Evolutionary conservation across 2,797 vertebrate genomes (phyloP).

Genomic region (Hirundo rustica): DNA sequence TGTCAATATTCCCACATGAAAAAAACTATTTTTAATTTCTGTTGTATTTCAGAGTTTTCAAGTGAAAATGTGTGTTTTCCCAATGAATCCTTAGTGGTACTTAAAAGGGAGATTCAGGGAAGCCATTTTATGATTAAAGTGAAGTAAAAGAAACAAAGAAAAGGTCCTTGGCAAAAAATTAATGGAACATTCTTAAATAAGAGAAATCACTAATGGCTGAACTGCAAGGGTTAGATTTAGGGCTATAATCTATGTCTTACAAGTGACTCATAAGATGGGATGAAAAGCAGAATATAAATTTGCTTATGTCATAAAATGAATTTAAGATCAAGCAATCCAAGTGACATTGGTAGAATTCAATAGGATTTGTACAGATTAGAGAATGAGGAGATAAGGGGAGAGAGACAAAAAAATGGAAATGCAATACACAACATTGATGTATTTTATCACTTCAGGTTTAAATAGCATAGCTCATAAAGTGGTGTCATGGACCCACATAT

Average conservation of each 20-base stretch:
- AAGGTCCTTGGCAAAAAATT: background rate
- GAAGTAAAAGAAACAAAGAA: background rate
- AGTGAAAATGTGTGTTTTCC: background rate
- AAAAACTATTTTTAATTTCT: background rate
- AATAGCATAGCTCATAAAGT: background rate
- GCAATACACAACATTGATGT: background rate
- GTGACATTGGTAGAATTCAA: background rate
- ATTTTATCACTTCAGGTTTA: slow-evolving; percentile 22
- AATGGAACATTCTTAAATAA: background rate
- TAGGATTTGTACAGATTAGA: slow-evolving; percentile 29
- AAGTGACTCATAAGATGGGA: background rate
- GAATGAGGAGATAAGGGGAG: background rate
- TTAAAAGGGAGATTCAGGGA: background rate
- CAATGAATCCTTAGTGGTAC: background rate
- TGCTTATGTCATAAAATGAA: background rate
- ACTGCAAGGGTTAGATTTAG: background rate
- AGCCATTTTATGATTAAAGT: background rate
- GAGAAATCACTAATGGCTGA: background rate
- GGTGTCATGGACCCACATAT: background rate
- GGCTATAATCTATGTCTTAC: background rate
- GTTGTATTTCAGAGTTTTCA: background rate
- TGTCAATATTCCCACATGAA: background rate
- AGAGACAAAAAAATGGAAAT: background rate
- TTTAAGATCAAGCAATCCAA: slow-evolving; percentile 33
- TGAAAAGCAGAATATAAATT: slow-evolving; percentile 5